phyloP scores from a whole-genome alignment of 2,113 vertebrate species.

The Hippolais icterina region DNA sequence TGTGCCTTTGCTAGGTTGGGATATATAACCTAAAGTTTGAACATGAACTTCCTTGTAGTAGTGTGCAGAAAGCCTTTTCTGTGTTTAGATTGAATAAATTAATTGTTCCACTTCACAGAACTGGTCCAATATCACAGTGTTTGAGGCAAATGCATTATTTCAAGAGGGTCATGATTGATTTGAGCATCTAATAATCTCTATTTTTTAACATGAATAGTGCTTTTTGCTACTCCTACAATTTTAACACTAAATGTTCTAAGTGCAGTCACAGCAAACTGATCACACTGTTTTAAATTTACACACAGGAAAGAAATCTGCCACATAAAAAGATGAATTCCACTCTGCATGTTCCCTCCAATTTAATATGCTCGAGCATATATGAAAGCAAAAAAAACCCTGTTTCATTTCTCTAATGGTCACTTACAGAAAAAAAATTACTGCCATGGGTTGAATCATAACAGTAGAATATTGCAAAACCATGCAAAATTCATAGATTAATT shows the following conservation, averaged over 20 bases:
- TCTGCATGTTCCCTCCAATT: neutral
- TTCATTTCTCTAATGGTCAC: neutral
- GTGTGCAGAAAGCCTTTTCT: slow-evolving; percentile 22
- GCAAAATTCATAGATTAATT: neutral
- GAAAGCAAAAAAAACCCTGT: fast-evolving
- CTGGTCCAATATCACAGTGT: slow-evolving; percentile 68
- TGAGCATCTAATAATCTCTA: neutral
- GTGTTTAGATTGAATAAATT: neutral
- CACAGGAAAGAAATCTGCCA: neutral
- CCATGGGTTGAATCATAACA: neutral
- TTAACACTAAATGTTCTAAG: neutral
- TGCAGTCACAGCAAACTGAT: slow-evolving; percentile 30
- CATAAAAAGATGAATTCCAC: neutral
- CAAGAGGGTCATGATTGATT: neutral
- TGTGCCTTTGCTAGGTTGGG: slow-evolving; percentile 16
- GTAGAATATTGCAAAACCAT: neutral
- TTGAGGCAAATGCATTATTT: slow-evolving; percentile 55
- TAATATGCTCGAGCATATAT: neutral
- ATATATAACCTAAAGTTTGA: neutral
- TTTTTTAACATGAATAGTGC: neutral
- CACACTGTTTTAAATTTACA: neutral
- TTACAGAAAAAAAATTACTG: neutral
- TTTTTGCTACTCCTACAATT: neutral
- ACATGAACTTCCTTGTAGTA: neutral
- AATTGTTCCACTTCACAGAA: neutral